These are phyloP conservation scores for Nerophis ophidion DNA, from an alignment of 2,113 vertebrate species.

Conservation along the genomic window DNA sequence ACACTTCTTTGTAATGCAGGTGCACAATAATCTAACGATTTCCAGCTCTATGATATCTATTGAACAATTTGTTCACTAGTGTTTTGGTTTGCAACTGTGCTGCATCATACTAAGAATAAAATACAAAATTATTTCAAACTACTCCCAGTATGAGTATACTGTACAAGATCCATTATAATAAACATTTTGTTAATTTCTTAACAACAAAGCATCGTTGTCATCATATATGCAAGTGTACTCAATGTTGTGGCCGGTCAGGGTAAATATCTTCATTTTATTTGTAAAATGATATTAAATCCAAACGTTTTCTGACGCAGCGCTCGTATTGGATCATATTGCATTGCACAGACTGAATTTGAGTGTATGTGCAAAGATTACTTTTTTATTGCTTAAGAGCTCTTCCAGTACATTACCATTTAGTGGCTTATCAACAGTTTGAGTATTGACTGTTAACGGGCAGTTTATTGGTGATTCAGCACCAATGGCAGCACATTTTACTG, in stretches of 20 bases:
- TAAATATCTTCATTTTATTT: neutral
- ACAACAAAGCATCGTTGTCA: no score
- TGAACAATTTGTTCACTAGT: no score
- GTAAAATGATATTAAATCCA: neutral
- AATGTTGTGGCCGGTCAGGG: no score
- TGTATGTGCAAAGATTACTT: neutral
- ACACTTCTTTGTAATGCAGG: no score
- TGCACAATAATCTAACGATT: no score
- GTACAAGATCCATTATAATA: neutral
- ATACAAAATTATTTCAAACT: no score
- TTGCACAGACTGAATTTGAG: neutral
- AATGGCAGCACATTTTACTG: constrained; percentile 33
- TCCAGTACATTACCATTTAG: neutral
- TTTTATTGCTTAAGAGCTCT: neutral
- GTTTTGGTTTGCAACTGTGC: no score
- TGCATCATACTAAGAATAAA: no score
- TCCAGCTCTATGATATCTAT: no score
- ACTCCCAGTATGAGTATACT: neutral
- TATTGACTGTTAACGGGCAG: neutral
- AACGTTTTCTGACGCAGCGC: neutral
- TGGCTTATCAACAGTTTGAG: neutral
- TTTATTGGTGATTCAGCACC: constrained; percentile 44
- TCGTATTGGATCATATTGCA: neutral
- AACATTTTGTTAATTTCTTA: neutral
- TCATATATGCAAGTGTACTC: no score